phyloP scores from a whole-genome alignment of 2,797 vertebrate species.

The Trachurus trachurus region DNA sequence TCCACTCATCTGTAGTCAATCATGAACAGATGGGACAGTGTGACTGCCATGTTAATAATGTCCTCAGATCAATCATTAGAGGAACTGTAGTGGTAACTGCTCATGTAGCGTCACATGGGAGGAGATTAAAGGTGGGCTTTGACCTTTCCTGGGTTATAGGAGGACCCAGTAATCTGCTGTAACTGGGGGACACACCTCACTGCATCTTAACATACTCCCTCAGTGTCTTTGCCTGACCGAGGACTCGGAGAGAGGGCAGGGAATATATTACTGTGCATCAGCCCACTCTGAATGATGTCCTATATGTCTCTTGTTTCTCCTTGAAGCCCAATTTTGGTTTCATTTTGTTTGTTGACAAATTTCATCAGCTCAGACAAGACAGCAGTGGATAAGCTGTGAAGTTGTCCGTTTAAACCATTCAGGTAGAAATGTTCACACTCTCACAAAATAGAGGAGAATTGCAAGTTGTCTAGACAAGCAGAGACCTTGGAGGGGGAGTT shows the following conservation, averaged over 20 bases:
- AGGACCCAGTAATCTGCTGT: constrained; percentile 42
- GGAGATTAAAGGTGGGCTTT: constrained; percentile 67
- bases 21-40: constrained; percentile 46
- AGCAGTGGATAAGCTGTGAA: constrained; percentile 28
- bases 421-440: constrained; percentile 38
- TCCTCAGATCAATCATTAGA: constrained; percentile 63
- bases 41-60: constrained; percentile 60
- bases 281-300: constrained; percentile 59
- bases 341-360: constrained; percentile 68
- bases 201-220: constrained; percentile 58
- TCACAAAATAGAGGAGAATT: constrained; percentile 60
- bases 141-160: constrained; percentile 66
- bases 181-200: constrained; percentile 48
- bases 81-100: constrained; percentile 29
- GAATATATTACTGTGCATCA: constrained; percentile 38
- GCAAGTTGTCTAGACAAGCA: constrained; percentile 67
- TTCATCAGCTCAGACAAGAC: constrained; percentile 55
- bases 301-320: constrained; percentile 45
- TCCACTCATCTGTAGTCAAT: constrained; percentile 48
- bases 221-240: constrained; percentile 19
- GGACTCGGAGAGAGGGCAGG: constrained; percentile 1
- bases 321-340: constrained; percentile 60
- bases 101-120: constrained; percentile 42
- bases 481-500: constrained; percentile 59
- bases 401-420: constrained; percentile 41